Evolutionary conservation across 2,888 invertebrate genomes (phyloP).

Genomic region (Andrena flavipes): DNA sequence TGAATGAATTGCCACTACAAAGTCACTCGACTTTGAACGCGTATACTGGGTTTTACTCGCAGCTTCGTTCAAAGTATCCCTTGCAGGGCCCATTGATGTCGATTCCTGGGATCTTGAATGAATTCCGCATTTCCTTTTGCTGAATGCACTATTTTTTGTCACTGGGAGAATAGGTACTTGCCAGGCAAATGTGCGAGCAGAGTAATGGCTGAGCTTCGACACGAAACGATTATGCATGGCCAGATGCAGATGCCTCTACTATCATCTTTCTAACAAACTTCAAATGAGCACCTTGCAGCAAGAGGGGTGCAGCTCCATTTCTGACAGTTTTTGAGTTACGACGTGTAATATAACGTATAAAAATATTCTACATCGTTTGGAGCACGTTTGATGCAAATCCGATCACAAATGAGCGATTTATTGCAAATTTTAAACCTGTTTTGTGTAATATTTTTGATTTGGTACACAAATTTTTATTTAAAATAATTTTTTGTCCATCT

Average conservation of each 20-base stretch:
- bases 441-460: too few species aligned
- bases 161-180: constrained; percentile 42
- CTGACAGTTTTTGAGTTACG: too few species aligned
- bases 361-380: too few species aligned
- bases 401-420: too few species aligned
- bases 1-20: constrained; percentile 81
- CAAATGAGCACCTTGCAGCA: neutral
- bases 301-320: too few species aligned
- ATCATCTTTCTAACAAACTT: constrained; percentile 8
- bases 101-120: constrained; percentile 75
- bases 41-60: constrained; percentile 54
- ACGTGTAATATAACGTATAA: too few species aligned
- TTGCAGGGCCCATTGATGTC: constrained; percentile 74
- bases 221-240: constrained; percentile 71
- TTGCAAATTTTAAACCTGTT: too few species aligned
- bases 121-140: constrained; percentile 58
- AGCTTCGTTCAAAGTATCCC: constrained; percentile 58
- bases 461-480: too few species aligned
- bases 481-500: too few species aligned
- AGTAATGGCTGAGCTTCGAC: neutral
- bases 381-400: too few species aligned
- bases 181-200: constrained; percentile 28
- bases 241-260: constrained; percentile 64
- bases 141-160: constrained; percentile 45
- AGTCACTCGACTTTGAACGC: constrained; percentile 71